Base-by-base conservation (phyloP, 2,113 vertebrate genomes). In the Clinocottus analis region DNA sequence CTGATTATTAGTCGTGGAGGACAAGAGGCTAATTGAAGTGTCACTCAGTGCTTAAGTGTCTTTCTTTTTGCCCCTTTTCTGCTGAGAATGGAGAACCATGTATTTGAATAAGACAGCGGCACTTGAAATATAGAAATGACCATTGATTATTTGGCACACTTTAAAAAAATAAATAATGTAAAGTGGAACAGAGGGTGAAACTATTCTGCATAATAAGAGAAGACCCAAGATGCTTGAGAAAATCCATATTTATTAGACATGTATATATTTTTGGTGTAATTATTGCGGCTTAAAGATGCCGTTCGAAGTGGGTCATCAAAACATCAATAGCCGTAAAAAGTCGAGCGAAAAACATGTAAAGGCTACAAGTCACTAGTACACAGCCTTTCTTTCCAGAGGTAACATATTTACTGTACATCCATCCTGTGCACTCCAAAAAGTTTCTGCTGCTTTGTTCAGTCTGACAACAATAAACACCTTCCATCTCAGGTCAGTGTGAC, bases 1-100 rank as follows among this genome's bases (percentile, higher is more conserved):
- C 93, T 93, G 90, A 93, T 95, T 94, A 93, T 93, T 92, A 91
- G 90, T 65, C 49, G 45, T 75, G 45, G 80, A 89, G 86, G 84
- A 92, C 75, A 82, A 83, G 67, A 88, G 92, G 90, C 87, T 94
- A 95, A 95, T 94, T 95, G 92, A 95, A 94, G 91, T 95, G 94
- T 93, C 94, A 94, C 79, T 94, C 91, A 91, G 77, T 21, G n/a
- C 80, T 79, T 65, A 84, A 86, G 84, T 86, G 87, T 85, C 70
- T 76, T 78, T 74, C 56, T 74, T 77, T 85, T 67, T 33, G 62
- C 56, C 25, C 33, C 72, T 85, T 75, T 63, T 84, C 33, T 85
- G 72, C 53, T 78, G 49, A 86, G 81, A 83, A 81, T 79, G 76
- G 47, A 81, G 81, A 91, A 84, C 88, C 73, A 77, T 80, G 70